A percentile compares a stretch with the other conserved stretches of the same genome.
Evolutionary conservation across 2,113 vertebrate genomes (phyloP).

Genomic region (Butorides virescens): DNA sequence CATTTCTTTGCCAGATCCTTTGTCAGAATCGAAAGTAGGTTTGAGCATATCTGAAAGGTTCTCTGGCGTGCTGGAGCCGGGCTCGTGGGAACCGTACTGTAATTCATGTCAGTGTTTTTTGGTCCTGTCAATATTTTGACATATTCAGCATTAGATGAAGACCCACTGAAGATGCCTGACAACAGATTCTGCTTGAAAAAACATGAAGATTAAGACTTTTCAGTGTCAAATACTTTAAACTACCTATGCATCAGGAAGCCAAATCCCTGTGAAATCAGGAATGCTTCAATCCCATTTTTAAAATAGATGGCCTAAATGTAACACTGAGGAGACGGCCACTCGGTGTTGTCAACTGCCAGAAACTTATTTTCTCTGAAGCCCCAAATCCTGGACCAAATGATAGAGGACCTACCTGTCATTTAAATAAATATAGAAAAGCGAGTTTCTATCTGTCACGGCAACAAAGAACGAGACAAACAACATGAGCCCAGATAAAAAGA

Average conservation of each 20-base stretch:
- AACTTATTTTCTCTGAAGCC: background rate
- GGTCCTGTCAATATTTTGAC: accelerated
- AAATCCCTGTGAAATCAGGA: background rate
- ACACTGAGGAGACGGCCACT: background rate
- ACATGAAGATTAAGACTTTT: background rate
- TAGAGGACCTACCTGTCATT: background rate
- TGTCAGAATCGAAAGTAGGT: background rate
- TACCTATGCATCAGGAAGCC: background rate
- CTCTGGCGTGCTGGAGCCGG: background rate
- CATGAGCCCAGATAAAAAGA: accelerated
- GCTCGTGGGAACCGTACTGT: background rate
- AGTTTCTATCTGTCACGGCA: background rate
- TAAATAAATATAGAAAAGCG: background rate
- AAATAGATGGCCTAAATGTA: background rate
- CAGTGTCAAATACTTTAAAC: background rate
- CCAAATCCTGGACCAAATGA: background rate
- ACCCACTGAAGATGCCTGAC: background rate
- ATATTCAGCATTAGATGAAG: background rate
- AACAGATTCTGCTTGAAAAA: background rate
- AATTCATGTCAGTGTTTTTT: background rate
- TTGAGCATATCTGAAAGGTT: background rate
- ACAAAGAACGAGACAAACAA: background rate
- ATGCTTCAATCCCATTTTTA: background rate
- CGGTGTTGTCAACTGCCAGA: background rate
- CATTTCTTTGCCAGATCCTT: background rate